These are phyloP conservation scores for Solen grandis DNA, from an alignment of 1,140 invertebrate genomes.

Conservation along the genomic window DNA sequence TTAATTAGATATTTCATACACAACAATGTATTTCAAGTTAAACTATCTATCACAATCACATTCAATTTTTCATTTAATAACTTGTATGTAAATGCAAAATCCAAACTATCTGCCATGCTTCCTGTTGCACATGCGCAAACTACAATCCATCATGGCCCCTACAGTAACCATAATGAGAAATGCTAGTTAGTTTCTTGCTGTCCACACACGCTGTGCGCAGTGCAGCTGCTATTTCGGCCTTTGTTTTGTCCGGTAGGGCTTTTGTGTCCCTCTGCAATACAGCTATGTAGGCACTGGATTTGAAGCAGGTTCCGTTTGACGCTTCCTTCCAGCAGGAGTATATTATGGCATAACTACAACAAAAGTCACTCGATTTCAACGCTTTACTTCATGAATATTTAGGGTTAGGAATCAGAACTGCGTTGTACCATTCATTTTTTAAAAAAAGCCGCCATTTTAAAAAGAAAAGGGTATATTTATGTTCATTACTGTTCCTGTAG, in stretches of 20 bases:
- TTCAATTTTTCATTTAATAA: no score
- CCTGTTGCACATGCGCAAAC: no score
- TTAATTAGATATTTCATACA: no score
- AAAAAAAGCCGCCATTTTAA: neutral
- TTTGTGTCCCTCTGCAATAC: constrained; percentile 34
- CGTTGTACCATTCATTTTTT: neutral
- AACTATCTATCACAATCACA: no score
- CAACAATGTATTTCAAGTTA: no score
- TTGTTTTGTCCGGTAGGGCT: neutral
- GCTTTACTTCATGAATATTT: no score
- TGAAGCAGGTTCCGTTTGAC: constrained; percentile 4
- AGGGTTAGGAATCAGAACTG: neutral
- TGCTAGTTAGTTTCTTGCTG: constrained; percentile 4
- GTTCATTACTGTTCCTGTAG: neutral
- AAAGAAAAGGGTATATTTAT: neutral
- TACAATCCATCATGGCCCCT: constrained; percentile 15
- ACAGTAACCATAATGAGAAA: constrained; percentile 51
- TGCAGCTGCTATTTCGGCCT: constrained; percentile 6
- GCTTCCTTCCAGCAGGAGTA: constrained; percentile 50
- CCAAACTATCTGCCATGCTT: no score
- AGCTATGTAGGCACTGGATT: constrained; percentile 14
- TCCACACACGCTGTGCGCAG: constrained; percentile 36
- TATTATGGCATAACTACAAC: constrained; percentile 45
- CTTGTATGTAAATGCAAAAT: no score
- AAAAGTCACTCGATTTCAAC: no score